These are phyloP conservation scores for Lethrus apterus DNA, from an alignment of 1,140 invertebrate genomes.

Conservation along the genomic window DNA sequence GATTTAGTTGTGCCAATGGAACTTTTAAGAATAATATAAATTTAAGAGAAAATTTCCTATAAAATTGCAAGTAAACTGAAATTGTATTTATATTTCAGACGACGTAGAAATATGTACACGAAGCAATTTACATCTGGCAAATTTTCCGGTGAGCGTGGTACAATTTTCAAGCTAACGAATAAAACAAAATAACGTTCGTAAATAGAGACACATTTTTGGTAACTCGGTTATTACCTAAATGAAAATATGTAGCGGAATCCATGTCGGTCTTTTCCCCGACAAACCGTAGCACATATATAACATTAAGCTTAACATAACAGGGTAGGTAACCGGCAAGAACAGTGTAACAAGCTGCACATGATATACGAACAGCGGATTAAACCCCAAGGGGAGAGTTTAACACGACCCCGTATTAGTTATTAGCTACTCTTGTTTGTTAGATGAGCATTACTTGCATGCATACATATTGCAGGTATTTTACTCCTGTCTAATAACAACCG, in stretches of 20 bases:
- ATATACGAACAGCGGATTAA: conserved; percentile 28
- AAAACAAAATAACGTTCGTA: too few species aligned
- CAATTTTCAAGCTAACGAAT: too few species aligned
- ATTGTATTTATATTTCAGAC: too few species aligned
- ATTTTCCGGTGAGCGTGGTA: too few species aligned
- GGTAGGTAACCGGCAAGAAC: conserved; percentile 26
- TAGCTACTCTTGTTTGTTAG: conserved; percentile 23
- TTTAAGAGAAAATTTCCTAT: too few species aligned
- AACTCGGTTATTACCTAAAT: conserved; percentile 14
- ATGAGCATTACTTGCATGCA: conserved; percentile 27
- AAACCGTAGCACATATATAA: conserved; percentile 27
- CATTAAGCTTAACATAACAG: conserved; percentile 23
- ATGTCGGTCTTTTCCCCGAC: conserved; percentile 20
- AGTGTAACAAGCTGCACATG: conserved; percentile 25
- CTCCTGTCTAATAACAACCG: too few species aligned
- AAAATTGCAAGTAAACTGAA: too few species aligned
- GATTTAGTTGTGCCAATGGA: too few species aligned
- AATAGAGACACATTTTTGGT: conserved; percentile 13
- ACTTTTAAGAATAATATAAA: too few species aligned
- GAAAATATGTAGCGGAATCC: conserved; percentile 25
- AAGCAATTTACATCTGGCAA: too few species aligned
- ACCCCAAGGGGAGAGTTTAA: conserved; percentile 28
- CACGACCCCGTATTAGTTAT: conserved; percentile 30
- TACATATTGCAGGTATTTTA: conserved; percentile 25
- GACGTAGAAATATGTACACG: too few species aligned